Base-by-base conservation (phyloP, 2,888 invertebrate genomes). In the Zhuqinia jingwanae region DNA sequence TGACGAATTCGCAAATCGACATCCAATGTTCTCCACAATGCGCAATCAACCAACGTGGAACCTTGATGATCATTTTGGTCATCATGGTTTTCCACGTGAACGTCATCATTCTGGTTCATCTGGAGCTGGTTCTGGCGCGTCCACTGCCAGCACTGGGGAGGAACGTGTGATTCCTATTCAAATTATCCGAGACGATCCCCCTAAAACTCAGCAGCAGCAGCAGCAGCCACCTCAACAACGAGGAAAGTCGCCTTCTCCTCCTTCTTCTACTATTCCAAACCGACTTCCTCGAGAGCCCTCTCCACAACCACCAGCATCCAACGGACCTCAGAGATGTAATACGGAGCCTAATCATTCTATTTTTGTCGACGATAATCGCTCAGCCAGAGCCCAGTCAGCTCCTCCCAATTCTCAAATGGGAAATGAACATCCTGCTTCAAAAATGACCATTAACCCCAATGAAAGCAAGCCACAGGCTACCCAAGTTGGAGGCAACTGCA, bases 1-100 rank as follows among this genome's bases (percentile, higher is more conserved):
- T 92, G 95, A 95, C 93, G 95, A 95, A 92, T 93, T 96, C 90
- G 95, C 95, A 63, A 65, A 85, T 13, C 77, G 86, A 13, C 95
- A 96, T 92, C 96, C 96, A 50, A 95, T 96, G 92, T 94, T 96
- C 91, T 95, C 96, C 88, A 81, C 89, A 70, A 89, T 89, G 89
- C 58, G 89, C 68, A 83, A 79, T 25, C 86, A 80, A 45, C 81
- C 83, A 36, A 76, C 84, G 27, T 76, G 87, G 79, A 88, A 88
- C 56, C 27, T 82, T 27, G 89, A 85, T 77, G 88, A 89, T 47
- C 86, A 83, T 22, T 87, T 77, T 2, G 77, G 68, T 22, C 84
- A 84, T 25, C 85, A 73, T 65, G 65, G 73, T 30, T 81, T 78
- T n/a, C 85, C 78, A 77, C 22, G 88, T 17, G 89, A 87, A 25